Base-by-base conservation (phyloP, 2,888 invertebrate species). In the Phyllotreta striolata region DNA sequence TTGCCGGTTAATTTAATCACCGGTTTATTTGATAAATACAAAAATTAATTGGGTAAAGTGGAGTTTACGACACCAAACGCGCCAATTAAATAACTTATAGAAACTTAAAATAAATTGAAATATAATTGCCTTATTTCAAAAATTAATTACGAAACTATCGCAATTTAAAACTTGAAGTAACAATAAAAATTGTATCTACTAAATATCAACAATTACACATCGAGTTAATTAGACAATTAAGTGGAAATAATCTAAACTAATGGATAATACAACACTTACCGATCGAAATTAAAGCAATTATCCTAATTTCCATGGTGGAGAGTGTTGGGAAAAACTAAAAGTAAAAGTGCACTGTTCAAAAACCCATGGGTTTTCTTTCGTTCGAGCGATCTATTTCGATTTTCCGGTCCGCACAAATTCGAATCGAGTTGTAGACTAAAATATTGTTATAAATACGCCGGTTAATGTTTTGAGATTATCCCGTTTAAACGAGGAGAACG, bases 371-470 rank as follows among this genome's bases (percentile, higher is more conserved):
- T 24, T 24, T 24, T 24, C 24, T 24, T 54, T 52, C 34, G 43
- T 37, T 12, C 34, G n/a, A 13, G 62, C 41, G 44, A 59, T 59
- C 55, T 56, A 61, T 64, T 66, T 62, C 55, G 51, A 63, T 51
- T 65, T 69, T 64, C 65, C 56, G 40, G 59, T 51, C 62, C 66
- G 67, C 60, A 57, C 64, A 64, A 61, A 66, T 57, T 64, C 66
- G 64, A 62, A 62, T 56, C 66, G 47, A 37, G 54, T 63, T 55
- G 54, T 54, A 63, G 66, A 70, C 70, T 67, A 63, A 24, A 68
- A 66, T 63, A 54, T 62, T 72, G 72, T 71, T 73, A 73, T 72
- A 73, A 73, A 73, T 73, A 73, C 71, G 68, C 24, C 71, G 72
- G 68, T 67, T 62, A 73, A 71, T 71, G 70, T 71, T 72, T 70